Evolutionary conservation across 2,888 invertebrate genomes (phyloP).

Genomic region (Synanthedon formicaeformis): DNA sequence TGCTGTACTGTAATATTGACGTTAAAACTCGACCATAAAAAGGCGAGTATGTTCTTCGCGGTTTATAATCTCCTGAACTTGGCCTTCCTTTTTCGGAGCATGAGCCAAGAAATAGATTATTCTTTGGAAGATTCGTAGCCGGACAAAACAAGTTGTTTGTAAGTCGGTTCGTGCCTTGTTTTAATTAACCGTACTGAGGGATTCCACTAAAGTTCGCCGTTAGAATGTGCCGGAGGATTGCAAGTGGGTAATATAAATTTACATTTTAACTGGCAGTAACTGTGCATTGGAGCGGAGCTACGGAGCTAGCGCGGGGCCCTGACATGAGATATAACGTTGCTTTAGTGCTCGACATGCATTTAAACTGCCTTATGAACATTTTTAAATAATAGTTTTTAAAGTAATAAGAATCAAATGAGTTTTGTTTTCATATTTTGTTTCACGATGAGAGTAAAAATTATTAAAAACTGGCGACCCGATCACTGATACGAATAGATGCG

Average conservation of each 20-base stretch:
- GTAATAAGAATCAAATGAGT: background rate
- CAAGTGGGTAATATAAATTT: slow-evolving; percentile 26
- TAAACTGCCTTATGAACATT: slow-evolving; percentile 34
- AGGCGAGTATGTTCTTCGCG: no score
- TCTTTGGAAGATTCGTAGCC: no score
- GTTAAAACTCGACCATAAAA: no score
- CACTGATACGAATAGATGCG: no score
- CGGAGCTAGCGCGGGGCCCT: slow-evolving; percentile 6
- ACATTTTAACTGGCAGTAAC: slow-evolving; percentile 33
- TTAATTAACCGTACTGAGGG: slow-evolving; percentile 20
- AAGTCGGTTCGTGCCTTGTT: slow-evolving; percentile 10
- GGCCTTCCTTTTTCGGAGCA: no score
- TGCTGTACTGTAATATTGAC: no score
- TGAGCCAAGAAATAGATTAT: no score
- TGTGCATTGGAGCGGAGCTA: slow-evolving; percentile 24
- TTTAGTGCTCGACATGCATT: slow-evolving; percentile 30
- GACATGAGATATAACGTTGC: slow-evolving; percentile 21
- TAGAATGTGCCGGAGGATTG: background rate
- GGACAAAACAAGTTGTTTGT: background rate
- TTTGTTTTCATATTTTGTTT: background rate
- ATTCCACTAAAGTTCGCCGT: slow-evolving; percentile 12
- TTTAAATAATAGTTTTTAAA: slow-evolving; percentile 12
- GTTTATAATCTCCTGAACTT: no score
- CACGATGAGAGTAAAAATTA: no score
- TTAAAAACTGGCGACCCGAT: no score